These are phyloP conservation scores for Bathynomus jamesi DNA, from an alignment of 1,140 invertebrate species.

Conservation along the genomic window DNA sequence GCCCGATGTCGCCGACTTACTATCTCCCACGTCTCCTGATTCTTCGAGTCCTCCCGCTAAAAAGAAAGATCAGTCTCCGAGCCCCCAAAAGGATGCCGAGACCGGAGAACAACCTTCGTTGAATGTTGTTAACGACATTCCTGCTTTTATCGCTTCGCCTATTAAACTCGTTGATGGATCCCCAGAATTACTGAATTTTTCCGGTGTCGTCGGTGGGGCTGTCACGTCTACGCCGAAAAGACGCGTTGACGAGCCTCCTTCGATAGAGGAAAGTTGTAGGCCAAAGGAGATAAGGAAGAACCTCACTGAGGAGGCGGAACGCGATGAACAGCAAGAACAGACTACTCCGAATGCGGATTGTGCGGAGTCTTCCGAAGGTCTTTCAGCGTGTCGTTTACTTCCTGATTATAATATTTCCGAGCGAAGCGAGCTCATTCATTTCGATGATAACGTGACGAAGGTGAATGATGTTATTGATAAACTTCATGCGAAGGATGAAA, in stretches of 20 bases:
- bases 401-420: too few relatives aligned
- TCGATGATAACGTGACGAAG: background rate
- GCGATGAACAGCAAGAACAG: background rate
- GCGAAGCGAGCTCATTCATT: background rate
- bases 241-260: background rate
- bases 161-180: background rate
- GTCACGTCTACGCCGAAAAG: background rate
- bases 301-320: background rate
- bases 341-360: background rate
- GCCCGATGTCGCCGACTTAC: constrained; percentile 21
- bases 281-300: too few relatives aligned
- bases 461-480: background rate
- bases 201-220: background rate
- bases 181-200: background rate
- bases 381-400: too few relatives aligned
- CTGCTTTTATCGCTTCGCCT: constrained; percentile 15
- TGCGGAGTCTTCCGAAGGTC: background rate
- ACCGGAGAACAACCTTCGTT: constrained; percentile 5
- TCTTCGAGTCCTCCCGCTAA: too few relatives aligned
- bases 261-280: too few relatives aligned
- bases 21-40: constrained; percentile 22
- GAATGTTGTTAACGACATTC: background rate
- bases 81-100: too few relatives aligned
- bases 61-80: too few relatives aligned
- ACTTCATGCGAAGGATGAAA: background rate